Evolutionary conservation across 2,113 vertebrate species (phyloP), one percentile per base, ranked within the genome.

Genomic region (Sinosuthora webbiana): DNA sequence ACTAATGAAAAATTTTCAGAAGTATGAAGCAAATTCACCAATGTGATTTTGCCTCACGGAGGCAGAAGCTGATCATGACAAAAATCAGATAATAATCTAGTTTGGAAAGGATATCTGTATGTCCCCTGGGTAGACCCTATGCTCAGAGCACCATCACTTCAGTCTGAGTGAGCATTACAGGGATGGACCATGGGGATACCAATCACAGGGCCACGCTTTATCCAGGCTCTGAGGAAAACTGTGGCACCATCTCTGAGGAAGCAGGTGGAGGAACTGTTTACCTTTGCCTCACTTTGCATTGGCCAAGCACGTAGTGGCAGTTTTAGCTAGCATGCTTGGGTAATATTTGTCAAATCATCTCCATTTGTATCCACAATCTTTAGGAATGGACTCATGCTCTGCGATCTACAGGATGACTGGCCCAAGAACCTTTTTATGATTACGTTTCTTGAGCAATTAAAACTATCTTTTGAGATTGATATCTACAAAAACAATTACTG

Each of bases 191-290:
- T 31, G 28, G 47, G 30, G n/a, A 53, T 9, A 18, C 7, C 25
- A 17, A 9, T 1, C 0, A 0, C 15, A 65, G 24, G 19, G 7
- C 16, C 12, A 30, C 0, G 0, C 4, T 56, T 73, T 22, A 62
- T 45, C 15, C 24, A 73, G 37, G 13, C 28, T 88, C 18, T 1
- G 0, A 25, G 25, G 4, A 16, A 83, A 79, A 45, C 47, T 10
- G 30, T 21, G 15, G 11, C 71, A 55, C 47, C 37, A 28, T 9
- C 27, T 21, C 23, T 2, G 4, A 56, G 15, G 47, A 44, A 60
- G 20, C 30, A 56, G 13, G 3, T 42, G 52, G 20, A 83, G 5
- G 31, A 87, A 23, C 6, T 21, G 6, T 3, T 45, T 31, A 11
- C 21, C 11, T 67, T 47, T 27, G 7, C 44, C 13, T n/a, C 25